phyloP scores from a whole-genome alignment of 1,140 invertebrate genomes.

The Listronotus oregonensis region DNA sequence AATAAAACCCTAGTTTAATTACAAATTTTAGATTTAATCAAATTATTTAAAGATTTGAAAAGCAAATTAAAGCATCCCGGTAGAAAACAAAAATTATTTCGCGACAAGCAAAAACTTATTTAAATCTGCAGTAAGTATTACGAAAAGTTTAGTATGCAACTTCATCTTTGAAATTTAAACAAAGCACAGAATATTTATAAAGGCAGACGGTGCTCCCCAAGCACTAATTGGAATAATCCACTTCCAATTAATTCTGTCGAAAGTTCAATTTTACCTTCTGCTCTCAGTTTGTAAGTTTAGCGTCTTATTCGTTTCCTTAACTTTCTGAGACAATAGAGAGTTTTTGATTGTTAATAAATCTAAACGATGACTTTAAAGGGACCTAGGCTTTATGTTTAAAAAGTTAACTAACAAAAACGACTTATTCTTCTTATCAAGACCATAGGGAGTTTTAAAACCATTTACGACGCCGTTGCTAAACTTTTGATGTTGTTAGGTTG shows the following conservation, averaged over 20 bases:
- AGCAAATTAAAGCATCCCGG: conserved; percentile 8
- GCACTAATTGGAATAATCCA: conserved; percentile 55
- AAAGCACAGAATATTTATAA: conserved; percentile 53
- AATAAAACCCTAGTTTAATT: background rate
- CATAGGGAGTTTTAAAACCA: no score
- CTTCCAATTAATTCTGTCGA: conserved; percentile 53
- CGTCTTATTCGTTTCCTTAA: conserved; percentile 31
- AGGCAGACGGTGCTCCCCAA: conserved; percentile 45
- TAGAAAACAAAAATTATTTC: conserved; percentile 7
- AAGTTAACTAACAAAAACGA: no score
- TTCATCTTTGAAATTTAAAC: conserved; percentile 51
- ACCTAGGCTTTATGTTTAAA: no score
- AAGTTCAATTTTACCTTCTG: conserved; percentile 51
- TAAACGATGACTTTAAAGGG: no score
- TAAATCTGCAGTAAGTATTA: conserved; percentile 20
- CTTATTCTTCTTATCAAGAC: no score
- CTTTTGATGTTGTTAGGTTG: no score
- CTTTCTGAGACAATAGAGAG: conserved; percentile 18
- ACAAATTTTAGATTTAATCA: background rate
- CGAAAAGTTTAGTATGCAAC: conserved; percentile 47
- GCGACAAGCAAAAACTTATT: conserved; percentile 16
- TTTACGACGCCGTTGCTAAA: no score
- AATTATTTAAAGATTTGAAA: conserved; percentile 8
- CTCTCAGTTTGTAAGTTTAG: conserved; percentile 32
- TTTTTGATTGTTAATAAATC: conserved; percentile 17